phyloP scores from a whole-genome alignment of 2,113 vertebrate species.

The Grus americana region DNA sequence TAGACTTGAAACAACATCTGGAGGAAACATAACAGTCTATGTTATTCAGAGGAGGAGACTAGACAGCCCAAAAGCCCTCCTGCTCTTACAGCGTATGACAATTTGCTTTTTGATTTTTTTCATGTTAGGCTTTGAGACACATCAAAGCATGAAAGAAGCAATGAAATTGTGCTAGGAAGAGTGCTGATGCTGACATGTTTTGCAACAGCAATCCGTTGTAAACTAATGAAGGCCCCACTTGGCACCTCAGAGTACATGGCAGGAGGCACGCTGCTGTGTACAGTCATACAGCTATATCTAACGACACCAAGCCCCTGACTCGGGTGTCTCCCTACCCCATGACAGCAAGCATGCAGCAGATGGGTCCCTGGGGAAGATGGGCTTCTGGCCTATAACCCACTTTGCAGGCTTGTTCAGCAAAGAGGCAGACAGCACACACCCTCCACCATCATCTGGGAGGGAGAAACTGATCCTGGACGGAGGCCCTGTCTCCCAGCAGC shows the following conservation, averaged over 20 bases:
- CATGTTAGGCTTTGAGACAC: background rate
- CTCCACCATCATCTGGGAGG: background rate
- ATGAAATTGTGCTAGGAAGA: background rate
- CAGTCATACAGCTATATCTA: background rate
- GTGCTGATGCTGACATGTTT: background rate
- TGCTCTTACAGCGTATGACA: background rate
- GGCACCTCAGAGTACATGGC: background rate
- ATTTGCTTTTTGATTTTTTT: background rate
- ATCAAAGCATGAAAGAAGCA: background rate
- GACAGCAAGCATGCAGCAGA: background rate
- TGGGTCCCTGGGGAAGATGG: background rate
- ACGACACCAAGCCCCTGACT: background rate
- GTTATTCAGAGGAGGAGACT: background rate
- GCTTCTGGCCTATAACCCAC: background rate
- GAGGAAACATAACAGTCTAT: background rate
- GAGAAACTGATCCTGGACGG: background rate
- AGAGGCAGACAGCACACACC: accelerated
- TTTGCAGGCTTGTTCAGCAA: background rate
- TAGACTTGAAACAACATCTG: background rate
- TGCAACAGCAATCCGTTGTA: background rate
- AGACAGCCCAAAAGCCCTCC: background rate
- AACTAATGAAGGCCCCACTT: background rate
- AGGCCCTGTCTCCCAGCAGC: background rate
- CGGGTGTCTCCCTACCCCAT: accelerated
- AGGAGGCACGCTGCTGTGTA: background rate